Conservation (phyloP, 2,113 vertebrate genomes). For the Barnardius zonarius region DNA sequence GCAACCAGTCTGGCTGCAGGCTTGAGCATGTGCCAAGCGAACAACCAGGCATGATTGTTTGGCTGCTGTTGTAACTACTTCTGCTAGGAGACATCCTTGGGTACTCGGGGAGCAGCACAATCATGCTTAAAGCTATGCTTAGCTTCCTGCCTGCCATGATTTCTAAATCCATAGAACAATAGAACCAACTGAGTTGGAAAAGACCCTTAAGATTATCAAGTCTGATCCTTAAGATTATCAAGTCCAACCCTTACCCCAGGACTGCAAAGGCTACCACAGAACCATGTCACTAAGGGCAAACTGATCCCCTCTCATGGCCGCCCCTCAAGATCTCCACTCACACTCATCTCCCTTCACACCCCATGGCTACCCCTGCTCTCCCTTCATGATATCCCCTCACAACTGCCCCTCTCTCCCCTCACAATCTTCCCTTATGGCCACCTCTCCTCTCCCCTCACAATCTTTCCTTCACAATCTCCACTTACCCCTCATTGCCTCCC, state of each 20-base stretch:
- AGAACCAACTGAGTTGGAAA: background rate
- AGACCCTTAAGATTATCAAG: background rate
- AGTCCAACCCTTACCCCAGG: background rate
- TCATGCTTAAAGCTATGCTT: background rate
- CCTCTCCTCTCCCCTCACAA: too few relatives aligned
- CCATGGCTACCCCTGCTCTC: too few relatives aligned
- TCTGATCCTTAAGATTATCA: background rate
- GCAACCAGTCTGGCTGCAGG: background rate
- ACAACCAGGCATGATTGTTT: background rate
- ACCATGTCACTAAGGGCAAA: background rate
- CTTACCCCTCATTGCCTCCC: too few relatives aligned
- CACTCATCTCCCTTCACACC: background rate
- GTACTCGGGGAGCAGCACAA: background rate
- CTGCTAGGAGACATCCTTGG: background rate
- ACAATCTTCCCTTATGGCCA: too few relatives aligned
- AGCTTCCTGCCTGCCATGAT: background rate
- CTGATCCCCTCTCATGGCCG: background rate
- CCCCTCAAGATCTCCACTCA: background rate
- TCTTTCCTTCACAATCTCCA: too few relatives aligned
- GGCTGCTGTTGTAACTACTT: background rate
- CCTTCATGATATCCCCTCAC: background rate
- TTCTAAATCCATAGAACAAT: background rate
- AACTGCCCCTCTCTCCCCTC: too few relatives aligned
- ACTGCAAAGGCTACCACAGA: background rate
- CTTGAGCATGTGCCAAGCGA: background rate